Conservation (phyloP, 2,888 invertebrate species). For the Allolobophora icterica region DNA sequence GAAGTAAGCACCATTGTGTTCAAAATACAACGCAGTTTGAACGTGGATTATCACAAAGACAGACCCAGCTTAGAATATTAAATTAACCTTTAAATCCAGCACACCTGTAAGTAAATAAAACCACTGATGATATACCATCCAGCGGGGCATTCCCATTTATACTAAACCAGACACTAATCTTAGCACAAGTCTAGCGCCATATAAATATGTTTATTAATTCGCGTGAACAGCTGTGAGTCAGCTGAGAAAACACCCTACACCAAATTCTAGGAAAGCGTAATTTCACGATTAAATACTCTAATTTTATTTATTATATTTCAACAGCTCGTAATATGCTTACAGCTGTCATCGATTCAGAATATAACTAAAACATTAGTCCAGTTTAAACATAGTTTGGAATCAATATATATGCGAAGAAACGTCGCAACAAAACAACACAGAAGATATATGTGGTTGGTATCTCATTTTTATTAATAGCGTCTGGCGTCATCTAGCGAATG, state of each 20-base stretch:
- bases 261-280: neutral
- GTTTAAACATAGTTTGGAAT: too few relatives aligned
- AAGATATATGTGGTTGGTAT: neutral
- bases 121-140: neutral
- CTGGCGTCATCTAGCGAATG: neutral
- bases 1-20: neutral
- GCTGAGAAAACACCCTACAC: neutral
- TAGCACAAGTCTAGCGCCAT: neutral
- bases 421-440: neutral
- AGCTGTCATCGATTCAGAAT: neutral
- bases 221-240: constrained; percentile 17
- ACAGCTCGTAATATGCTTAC: neutral
- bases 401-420: neutral
- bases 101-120: neutral
- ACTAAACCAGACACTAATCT: neutral
- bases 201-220: constrained; percentile 6
- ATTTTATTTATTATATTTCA: neutral
- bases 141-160: constrained; percentile 3
- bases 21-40: neutral
- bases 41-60: neutral
- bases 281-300: constrained; percentile 13
- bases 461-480: neutral
- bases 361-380: neutral
- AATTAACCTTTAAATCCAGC: neutral
- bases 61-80: neutral